phyloP scores from a whole-genome alignment of 2,113 vertebrate species.

The Rhodinocichla rosea region DNA sequence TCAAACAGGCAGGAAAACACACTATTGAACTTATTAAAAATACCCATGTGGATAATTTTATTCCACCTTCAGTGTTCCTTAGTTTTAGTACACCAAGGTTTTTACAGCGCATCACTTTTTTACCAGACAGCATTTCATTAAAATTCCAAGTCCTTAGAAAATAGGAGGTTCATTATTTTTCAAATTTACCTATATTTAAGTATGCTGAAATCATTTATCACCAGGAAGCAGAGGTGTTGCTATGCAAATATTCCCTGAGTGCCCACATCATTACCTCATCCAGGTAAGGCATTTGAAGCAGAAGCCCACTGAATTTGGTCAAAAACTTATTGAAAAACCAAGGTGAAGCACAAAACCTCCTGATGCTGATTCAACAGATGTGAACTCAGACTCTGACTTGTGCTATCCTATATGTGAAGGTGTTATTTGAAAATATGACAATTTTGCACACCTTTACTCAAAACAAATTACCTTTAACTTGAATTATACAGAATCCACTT shows the following conservation, averaged over 20 bases:
- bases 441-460: not conserved
- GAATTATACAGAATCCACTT: not conserved
- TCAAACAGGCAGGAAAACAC: not conserved
- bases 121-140: not conserved
- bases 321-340: not conserved
- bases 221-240: not conserved
- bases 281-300: not conserved
- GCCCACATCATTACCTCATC: not conserved
- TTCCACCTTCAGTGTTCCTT: not conserved
- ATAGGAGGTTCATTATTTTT: not conserved
- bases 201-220: not conserved
- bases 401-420: not conserved
- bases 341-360: not conserved
- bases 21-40: conserved; percentile 44
- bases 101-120: not conserved
- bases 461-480: not conserved
- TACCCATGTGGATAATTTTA: not conserved
- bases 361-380: not conserved
- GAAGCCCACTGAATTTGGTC: not conserved
- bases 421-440: not conserved
- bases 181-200: not conserved
- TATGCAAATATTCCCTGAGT: not conserved
- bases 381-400: not conserved
- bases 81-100: not conserved
- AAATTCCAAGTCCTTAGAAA: not conserved